A percentile compares a stretch with the other conserved stretches of the same genome.
Conservation (phyloP, 2,797 vertebrate genomes). For the Luscinia luscinia region DNA sequence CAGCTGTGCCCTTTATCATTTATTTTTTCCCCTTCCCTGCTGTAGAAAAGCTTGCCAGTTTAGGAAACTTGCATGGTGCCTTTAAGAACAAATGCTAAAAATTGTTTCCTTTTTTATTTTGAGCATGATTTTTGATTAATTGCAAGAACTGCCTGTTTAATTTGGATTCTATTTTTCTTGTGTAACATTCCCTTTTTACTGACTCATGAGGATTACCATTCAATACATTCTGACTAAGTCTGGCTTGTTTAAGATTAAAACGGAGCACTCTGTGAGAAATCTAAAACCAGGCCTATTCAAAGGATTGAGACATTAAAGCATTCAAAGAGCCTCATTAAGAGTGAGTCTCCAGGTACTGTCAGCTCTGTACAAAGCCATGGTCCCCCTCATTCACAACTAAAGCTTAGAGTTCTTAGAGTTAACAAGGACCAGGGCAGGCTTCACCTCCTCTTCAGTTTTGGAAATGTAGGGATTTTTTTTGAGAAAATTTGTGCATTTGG, state of each 20-base stretch:
- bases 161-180: background rate
- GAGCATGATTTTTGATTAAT: background rate
- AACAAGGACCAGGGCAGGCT: background rate
- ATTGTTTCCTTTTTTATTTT: background rate
- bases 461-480: rapidly evolving
- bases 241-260: background rate
- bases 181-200: background rate
- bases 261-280: background rate
- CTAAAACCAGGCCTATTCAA: background rate
- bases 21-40: background rate
- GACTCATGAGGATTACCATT: background rate
- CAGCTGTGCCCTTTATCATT: background rate
- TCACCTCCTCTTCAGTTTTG: background rate
- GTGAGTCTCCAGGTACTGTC: background rate
- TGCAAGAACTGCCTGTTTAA: background rate
- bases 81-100: background rate
- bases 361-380: background rate
- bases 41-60: background rate
- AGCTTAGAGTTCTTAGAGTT: background rate
- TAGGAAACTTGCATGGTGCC: background rate
- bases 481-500: background rate
- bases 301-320: background rate
- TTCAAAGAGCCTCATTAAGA: background rate
- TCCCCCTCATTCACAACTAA: background rate
- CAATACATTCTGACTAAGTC: background rate